A percentile compares a stretch with the other conserved stretches of the same genome.
phyloP scores from a whole-genome alignment of 2,888 invertebrate species.

The Acanthosepion esculentum region DNA sequence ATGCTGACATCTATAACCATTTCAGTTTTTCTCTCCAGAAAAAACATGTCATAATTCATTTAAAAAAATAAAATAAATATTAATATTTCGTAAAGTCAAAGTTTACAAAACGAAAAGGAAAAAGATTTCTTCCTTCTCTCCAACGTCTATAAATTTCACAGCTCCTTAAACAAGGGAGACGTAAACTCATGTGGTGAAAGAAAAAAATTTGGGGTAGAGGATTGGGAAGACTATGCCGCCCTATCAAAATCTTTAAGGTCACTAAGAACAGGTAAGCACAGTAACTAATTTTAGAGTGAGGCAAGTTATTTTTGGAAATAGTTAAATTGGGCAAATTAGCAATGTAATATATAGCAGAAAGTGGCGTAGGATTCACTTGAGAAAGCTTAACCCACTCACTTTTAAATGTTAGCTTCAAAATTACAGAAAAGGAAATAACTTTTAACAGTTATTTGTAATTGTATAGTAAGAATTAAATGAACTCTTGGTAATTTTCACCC shows the following conservation, averaged over 20 bases:
- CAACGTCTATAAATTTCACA: background rate
- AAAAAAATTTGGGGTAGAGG: background rate
- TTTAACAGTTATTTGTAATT: background rate
- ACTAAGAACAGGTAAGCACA: background rate
- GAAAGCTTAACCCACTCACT: background rate
- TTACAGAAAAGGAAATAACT: background rate
- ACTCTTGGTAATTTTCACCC: too few species aligned
- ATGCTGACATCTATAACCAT: too few species aligned
- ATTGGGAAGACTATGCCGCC: background rate
- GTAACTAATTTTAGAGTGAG: background rate
- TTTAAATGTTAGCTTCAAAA: too few species aligned
- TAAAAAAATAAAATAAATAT: too few species aligned
- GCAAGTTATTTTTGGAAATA: background rate
- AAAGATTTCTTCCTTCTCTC: background rate
- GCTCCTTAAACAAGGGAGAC: background rate
- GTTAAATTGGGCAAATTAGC: conserved; percentile 2
- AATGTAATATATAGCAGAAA: background rate
- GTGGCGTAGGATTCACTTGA: background rate
- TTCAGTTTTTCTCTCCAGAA: too few species aligned
- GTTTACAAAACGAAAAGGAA: too few species aligned
- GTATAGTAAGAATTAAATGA: background rate
- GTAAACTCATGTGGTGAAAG: background rate
- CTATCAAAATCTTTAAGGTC: background rate
- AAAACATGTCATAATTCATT: too few species aligned
- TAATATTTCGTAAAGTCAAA: too few species aligned